Evolutionary conservation across 2,888 invertebrate genomes (phyloP).

Genomic region (Cephus runcator): DNA sequence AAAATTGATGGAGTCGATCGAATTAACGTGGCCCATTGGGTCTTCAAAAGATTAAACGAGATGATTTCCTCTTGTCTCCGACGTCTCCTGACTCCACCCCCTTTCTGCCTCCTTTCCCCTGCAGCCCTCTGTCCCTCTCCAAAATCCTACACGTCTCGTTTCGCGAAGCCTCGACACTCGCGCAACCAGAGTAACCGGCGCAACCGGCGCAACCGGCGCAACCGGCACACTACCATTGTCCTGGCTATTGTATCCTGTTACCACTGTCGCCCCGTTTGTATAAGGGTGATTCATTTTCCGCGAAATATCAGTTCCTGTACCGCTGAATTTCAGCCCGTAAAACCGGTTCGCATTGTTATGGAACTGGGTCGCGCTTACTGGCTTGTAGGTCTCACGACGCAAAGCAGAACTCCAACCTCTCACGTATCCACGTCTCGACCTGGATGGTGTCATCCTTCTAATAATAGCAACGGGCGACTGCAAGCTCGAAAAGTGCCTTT

Average conservation of each 20-base stretch:
- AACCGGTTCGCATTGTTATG: slow-evolving; percentile 39
- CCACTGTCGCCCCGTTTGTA: slow-evolving; percentile 55
- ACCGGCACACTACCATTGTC: slow-evolving; percentile 47
- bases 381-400: background rate
- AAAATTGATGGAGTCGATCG: background rate
- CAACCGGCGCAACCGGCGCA: slow-evolving; percentile 12
- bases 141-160: background rate
- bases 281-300: slow-evolving; percentile 60
- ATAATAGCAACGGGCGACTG: no score
- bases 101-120: background rate
- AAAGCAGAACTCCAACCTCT: no score
- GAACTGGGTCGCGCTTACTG: slow-evolving; percentile 43
- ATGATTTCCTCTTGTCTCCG: slow-evolving; percentile 2
- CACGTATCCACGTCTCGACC: no score
- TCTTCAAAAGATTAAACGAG: no score
- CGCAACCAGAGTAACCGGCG: slow-evolving; percentile 5
- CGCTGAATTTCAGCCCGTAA: slow-evolving; percentile 47
- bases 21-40: background rate
- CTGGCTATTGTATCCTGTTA: slow-evolving; percentile 59
- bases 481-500: no score
- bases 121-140: background rate
- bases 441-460: no score
- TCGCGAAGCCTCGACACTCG: slow-evolving; percentile 29
- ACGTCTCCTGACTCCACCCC: slow-evolving; percentile 19
- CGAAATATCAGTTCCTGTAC: slow-evolving; percentile 62